Base-by-base conservation (phyloP, 2,888 invertebrate species). In the Drosophila prolongata region DNA sequence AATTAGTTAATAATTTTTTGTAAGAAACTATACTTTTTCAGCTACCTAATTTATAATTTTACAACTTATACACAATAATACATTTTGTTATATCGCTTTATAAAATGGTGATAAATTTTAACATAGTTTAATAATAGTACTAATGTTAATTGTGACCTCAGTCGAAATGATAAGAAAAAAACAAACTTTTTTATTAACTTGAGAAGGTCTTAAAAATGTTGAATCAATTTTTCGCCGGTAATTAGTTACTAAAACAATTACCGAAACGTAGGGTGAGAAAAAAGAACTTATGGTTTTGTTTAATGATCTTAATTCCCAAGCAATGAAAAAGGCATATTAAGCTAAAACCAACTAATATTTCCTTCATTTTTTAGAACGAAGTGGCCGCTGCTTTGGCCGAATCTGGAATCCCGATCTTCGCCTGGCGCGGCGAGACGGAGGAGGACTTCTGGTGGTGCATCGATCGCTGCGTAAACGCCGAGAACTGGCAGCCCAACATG, bases 381-480 rank as follows among this genome's bases (percentile, higher is more conserved):
- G 98, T 99, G 0, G 98, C 98, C 0, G 98, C 98, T 0, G 98
- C 99, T 0, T 92, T 99, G 75, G 98, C 98, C 0, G 97, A 98
- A 92, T 96, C 97, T 49, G 96, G 96, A 11, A 96, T 95, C 91
- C 95, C 98, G 2, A 95, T 99, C 75, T 99, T 98, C 93, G 98
- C 98, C 11, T 99, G 99, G 99, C 96, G 98, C 60, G 98, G 98
- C 0, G 98, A 99, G 92, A 97, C 97, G 6, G 99, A 99, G 91
- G 98, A 99, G 90, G 99, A 99, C 88, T 99, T 99, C 93, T 99
- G 99, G 99, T 99, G 98, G 98, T 98, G 98, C 91, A 99, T 99
- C 85, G 98, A 99, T 93, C 97, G 97, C 90, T 98, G 98, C 92
- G 96, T 99, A 3, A 97, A 97, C 80, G 95, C 96, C 0, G 96